Evolutionary conservation across 1,140 invertebrate species (phyloP), one percentile per base, ranked within the genome.

Genomic region (Phocides pigmalion): DNA sequence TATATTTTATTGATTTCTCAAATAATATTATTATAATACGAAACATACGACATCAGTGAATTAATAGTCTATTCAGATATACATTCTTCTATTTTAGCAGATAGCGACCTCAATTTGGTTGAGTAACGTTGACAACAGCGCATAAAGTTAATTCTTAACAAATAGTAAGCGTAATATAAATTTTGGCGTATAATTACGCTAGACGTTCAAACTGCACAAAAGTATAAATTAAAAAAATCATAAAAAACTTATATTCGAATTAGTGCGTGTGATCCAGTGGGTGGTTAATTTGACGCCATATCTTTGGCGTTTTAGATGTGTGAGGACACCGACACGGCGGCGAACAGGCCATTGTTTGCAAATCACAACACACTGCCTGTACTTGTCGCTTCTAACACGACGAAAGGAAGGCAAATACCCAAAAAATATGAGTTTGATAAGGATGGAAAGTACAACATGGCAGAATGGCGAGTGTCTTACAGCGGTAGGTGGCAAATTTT

Each of bases 321-420:
- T 46, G n/a, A 49, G 32, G 81, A 79, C 82, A 76, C 70, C 53
- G 51, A 85, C 81, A 85, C 76, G 75, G 74, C 73, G 75, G 76
- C 67, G 68, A 74, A 87, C 84, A 85, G 74, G 79, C 79, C 62
- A 89, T 89, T 89, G 84, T 89, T 89, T 87, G 84, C 79, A 85
- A 89, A 89, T 89, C 59, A 47, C 58, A 74, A 82, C 78, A 85
- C 68, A 71, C 64, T 67, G 42, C 58, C 47, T 67, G 66, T 70
- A 76, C 62, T 74, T 77, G 72, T 75, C 47, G 62, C 61, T 65
- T 59, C 61, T 46, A 25, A 22, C 50, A 39, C 16, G 9, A 32
- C 22, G 47, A 32, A 54, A 54, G 35, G n/a, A 19, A 41, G 9
- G 16, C n/a, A 64, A 15, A 41, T 19, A 14, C 20, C 19, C 22